These are phyloP conservation scores for Myiothlypis chrysogaster DNA, from an alignment of 2,797 vertebrate genomes.

Conservation along the genomic window DNA sequence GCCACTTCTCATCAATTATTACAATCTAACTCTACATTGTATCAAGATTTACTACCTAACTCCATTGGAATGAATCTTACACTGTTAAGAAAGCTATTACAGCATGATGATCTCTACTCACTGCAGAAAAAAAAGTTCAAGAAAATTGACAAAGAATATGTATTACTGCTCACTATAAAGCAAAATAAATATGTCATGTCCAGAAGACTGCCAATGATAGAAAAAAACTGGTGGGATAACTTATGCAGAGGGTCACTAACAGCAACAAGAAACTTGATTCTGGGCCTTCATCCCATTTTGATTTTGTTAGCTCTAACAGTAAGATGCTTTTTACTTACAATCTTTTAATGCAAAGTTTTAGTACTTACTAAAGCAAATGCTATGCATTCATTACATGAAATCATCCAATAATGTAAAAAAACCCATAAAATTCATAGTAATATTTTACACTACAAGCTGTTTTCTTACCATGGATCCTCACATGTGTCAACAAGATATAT, in stretches of 20 bases:
- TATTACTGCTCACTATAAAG: neutral
- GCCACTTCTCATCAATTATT: neutral
- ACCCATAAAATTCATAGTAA: neutral
- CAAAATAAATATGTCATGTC: neutral
- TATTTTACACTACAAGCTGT: neutral
- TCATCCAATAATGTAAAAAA: neutral
- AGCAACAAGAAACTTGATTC: neutral
- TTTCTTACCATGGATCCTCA: neutral
- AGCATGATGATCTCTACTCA: neutral
- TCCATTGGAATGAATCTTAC: neutral
- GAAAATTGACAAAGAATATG: neutral
- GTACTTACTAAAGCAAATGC: neutral
- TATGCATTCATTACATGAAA: neutral
- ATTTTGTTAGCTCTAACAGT: neutral
- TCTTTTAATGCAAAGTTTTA: neutral
- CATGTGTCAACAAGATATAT: neutral
- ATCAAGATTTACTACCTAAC: neutral
- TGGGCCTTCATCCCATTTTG: neutral
- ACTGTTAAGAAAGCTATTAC: neutral
- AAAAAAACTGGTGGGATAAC: neutral
- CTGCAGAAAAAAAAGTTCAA: neutral
- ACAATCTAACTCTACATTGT: neutral
- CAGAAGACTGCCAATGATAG: neutral
- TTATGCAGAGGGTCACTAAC: neutral
- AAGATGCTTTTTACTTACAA: neutral